A percentile compares a stretch with the other conserved stretches of the same genome.
These are phyloP conservation scores for Falco columbarius DNA, from an alignment of 2,797 vertebrate genomes.

Conservation along the genomic window DNA sequence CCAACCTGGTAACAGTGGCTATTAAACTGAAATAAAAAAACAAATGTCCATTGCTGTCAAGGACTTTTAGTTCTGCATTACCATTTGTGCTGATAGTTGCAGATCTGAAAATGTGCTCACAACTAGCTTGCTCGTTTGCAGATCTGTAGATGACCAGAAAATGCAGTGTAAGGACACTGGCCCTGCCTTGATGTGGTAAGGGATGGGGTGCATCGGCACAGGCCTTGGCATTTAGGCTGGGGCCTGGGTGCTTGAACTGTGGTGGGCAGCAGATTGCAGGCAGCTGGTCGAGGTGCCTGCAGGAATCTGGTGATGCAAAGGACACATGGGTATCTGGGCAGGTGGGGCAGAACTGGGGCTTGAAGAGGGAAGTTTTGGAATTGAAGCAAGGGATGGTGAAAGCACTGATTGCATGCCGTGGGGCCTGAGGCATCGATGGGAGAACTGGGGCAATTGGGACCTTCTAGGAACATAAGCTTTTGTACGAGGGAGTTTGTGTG, in stretches of 20 bases:
- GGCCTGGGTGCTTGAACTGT: neutral
- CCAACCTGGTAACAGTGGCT: neutral
- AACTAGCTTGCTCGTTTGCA: conserved; percentile 9
- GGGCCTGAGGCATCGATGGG: neutral
- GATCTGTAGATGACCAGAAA: conserved; percentile 21
- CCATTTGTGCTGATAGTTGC: conserved; percentile 64
- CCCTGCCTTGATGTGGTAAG: neutral
- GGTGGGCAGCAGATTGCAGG: neutral
- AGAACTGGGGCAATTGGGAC: neutral
- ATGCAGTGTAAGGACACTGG: neutral
- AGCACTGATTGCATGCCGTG: neutral
- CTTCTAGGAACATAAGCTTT: neutral
- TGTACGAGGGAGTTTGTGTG: neutral
- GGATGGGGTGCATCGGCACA: neutral
- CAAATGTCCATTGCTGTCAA: neutral
- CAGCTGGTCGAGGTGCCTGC: neutral
- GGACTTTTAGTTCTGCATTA: conserved; percentile 54
- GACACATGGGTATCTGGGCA: neutral
- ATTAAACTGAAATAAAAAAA: neutral
- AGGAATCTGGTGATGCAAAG: neutral
- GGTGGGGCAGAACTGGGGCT: neutral
- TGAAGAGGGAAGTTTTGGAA: neutral
- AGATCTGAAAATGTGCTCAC: conserved; percentile 34
- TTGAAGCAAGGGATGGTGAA: neutral
- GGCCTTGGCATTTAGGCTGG: neutral